Base-by-base conservation (phyloP, 2,888 invertebrate genomes). In the Lochmaea crataegi region DNA sequence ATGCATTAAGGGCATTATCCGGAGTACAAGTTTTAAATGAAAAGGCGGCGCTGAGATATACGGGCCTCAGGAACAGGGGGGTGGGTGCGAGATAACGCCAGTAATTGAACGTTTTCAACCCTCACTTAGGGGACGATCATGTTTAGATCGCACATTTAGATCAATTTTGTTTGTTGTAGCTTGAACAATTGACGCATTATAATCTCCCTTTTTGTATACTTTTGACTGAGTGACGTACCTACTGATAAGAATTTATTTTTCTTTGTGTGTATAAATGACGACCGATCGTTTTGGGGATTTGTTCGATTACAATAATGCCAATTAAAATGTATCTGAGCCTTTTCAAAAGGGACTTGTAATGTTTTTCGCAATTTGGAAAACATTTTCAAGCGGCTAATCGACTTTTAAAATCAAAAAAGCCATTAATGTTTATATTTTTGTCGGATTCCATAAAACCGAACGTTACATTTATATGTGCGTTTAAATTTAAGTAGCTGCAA, bases 151-250 rank as follows among this genome's bases (percentile, higher is more conserved):
- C 83, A 85, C 86, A 85, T 86, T 86, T 86, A 85, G 86, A 86
- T 86, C 86, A 86, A 86, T 86, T 86, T 84, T 85, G 86, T 86
- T 86, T 86, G 86, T 85, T 85, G 86, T 86, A 84, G 85, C 84
- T 42, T 83, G 83, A 84, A 86, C 86, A 86, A 86, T 86, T 83
- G 86, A 82, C 79, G 85, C 84, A 84, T 86, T 85, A 86, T 86
- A 86, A 86, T 85, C 85, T 83, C 79, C 81, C 81, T 83, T 38
- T 41, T 41, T 85, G 84, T 84, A 83, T 84, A 78, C 80, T 78
- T 76, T 78, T 79, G 84, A 82, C 84, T 84, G 85, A 82, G 84
- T 80, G 84, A 82, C 84, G 84, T 85, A 82, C 84, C 83, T 78
- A 78, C 76, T 82, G 84, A 84, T 83, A 84, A 83, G 82, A 83